Evolutionary conservation across 2,888 invertebrate genomes (phyloP).

Genomic region (Listrodromus nycthemerus): DNA sequence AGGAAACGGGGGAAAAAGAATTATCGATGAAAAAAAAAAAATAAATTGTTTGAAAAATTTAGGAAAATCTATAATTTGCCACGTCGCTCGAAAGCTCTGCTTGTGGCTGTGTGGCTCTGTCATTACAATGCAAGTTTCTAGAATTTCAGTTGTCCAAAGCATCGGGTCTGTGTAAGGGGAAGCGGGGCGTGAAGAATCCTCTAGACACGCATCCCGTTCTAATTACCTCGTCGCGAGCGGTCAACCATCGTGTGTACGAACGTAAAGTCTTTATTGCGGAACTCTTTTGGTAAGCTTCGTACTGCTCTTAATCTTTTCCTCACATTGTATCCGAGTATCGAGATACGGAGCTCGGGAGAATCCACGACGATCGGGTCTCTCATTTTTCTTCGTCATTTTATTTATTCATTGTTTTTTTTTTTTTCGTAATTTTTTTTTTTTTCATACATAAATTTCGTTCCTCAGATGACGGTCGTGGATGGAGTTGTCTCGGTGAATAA

Average conservation of each 20-base stretch:
- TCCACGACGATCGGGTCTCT: neutral
- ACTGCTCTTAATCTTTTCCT: neutral
- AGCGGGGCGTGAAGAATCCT: slow-evolving; percentile 11
- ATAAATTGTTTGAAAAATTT: neutral
- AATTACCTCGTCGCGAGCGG: neutral
- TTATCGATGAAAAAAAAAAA: neutral
- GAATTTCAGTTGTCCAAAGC: slow-evolving; percentile 11
- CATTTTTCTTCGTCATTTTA: neutral
- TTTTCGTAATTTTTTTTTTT: slow-evolving; percentile 48
- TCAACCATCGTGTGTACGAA: neutral
- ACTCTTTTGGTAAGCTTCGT: slow-evolving; percentile 6
- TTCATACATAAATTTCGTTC: slow-evolving; percentile 49
- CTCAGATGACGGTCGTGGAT: slow-evolving; percentile 43
- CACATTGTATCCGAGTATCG: neutral
- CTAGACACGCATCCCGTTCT: neutral
- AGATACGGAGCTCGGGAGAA: neutral
- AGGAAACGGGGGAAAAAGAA: neutral
- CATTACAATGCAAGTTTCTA: slow-evolving; percentile 1
- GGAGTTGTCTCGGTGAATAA: neutral
- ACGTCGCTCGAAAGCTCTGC: slow-evolving; percentile 3
- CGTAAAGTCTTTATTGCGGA: slow-evolving; percentile 4
- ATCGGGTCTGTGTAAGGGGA: neutral
- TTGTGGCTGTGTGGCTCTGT: neutral
- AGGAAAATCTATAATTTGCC: no score
- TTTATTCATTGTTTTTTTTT: neutral